These are phyloP conservation scores for Knipowitschia caucasica DNA, from an alignment of 2,797 vertebrate species.

Conservation along the genomic window DNA sequence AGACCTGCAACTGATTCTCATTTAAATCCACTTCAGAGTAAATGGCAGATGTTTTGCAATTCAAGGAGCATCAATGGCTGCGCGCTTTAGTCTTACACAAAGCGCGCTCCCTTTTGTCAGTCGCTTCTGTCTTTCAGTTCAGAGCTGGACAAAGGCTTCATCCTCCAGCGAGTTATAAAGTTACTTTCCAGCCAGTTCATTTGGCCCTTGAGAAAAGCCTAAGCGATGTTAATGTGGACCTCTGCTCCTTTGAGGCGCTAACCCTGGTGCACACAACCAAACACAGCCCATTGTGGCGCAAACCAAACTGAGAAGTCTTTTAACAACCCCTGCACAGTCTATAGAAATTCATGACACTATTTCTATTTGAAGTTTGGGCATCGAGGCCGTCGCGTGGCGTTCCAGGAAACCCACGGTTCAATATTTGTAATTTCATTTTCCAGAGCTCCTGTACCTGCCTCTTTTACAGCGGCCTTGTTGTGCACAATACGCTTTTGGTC, in stretches of 20 bases:
- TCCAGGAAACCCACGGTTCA: slow-evolving; percentile 26
- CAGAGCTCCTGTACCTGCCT: slow-evolving; percentile 48
- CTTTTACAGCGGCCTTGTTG: slow-evolving; percentile 25
- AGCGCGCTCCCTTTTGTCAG: slow-evolving; percentile 74
- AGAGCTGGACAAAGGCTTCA: slow-evolving; percentile 74
- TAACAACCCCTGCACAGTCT: slow-evolving; percentile 73
- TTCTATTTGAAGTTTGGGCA: slow-evolving; percentile 73
- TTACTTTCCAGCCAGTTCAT: slow-evolving; percentile 83
- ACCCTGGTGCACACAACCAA: slow-evolving; percentile 73
- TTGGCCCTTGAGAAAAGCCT: slow-evolving; percentile 78
- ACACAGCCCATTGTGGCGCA: slow-evolving; percentile 72
- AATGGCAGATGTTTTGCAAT: slow-evolving; percentile 86
- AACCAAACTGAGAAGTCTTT: slow-evolving; percentile 74
- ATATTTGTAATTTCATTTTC: slow-evolving; percentile 47
- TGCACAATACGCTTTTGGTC: slow-evolving; percentile 53
- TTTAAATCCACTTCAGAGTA: slow-evolving; percentile 75
- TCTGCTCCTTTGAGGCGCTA: slow-evolving; percentile 74
- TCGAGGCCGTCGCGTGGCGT: slow-evolving; percentile 72
- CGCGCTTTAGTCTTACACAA: slow-evolving; percentile 75
- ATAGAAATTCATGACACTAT: slow-evolving; percentile 81
- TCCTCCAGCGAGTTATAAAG: slow-evolving; percentile 84
- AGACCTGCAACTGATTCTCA: slow-evolving; percentile 65
- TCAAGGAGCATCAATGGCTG: slow-evolving; percentile 78
- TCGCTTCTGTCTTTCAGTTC: slow-evolving; percentile 74
- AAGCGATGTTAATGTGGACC: slow-evolving; percentile 83